phyloP scores from a whole-genome alignment of 2,888 invertebrate species.

The Neelides folsomi region DNA sequence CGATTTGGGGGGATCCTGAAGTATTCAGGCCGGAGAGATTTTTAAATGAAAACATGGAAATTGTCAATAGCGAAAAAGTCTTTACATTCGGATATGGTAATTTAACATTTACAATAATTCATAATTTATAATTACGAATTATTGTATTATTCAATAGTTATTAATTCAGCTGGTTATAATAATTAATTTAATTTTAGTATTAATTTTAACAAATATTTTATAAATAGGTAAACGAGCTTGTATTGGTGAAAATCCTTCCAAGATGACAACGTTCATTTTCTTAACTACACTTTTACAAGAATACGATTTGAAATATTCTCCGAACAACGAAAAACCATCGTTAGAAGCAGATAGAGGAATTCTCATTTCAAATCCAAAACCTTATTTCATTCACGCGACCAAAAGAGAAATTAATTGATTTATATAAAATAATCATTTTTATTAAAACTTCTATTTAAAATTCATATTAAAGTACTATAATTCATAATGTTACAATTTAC shows the following conservation, averaged over 20 bases:
- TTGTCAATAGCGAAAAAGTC: slow-evolving; percentile 6
- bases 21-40: slow-evolving; percentile 7
- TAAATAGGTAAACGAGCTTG: slow-evolving; percentile 8
- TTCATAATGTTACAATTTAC: no score
- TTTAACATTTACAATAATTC: not conserved
- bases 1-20: slow-evolving; percentile 8
- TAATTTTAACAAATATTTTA: no score
- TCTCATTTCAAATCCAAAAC: slow-evolving; percentile 3
- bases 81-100: slow-evolving; percentile 9
- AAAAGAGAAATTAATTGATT: not conserved
- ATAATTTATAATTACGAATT: not conserved
- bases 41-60: slow-evolving; percentile 4
- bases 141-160: not conserved
- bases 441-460: no score
- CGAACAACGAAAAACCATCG: not conserved
- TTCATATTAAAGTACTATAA: no score
- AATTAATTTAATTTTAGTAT: no score
- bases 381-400: slow-evolving; percentile 2
- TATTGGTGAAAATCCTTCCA: slow-evolving; percentile 7
- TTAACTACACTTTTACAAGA: slow-evolving; percentile 4
- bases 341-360: slow-evolving; percentile 4
- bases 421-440: not conserved
- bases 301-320: slow-evolving; percentile 2
- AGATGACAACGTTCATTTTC: slow-evolving; percentile 8
- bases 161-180: no score